These are phyloP conservation scores for Trachymyrmex cornetzi DNA, from an alignment of 1,140 invertebrate genomes.

Conservation along the genomic window DNA sequence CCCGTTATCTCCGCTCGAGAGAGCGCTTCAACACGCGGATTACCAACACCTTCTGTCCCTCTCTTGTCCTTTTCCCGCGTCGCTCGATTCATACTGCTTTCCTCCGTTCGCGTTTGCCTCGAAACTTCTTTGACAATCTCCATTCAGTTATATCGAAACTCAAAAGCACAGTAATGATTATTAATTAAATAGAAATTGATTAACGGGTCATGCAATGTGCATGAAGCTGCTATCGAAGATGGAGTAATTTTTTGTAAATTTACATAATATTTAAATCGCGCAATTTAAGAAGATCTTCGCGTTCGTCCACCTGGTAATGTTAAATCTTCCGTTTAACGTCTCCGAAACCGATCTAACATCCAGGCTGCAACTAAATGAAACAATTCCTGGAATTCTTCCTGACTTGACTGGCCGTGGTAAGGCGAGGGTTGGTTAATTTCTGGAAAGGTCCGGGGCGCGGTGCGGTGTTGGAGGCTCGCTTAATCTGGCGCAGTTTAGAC, in stretches of 20 bases:
- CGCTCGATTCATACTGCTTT: constrained; percentile 26
- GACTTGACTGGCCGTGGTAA: constrained; percentile 43
- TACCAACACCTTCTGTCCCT: constrained; percentile 72
- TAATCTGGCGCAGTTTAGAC: constrained; percentile 81
- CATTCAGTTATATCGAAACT: neutral
- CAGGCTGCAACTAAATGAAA: constrained; percentile 75
- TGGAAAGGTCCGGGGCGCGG: constrained; percentile 64
- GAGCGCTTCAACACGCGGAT: constrained; percentile 79
- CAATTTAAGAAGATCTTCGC: neutral
- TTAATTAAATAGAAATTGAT: constrained; percentile 13
- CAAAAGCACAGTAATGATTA: neutral
- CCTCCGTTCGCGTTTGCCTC: neutral
- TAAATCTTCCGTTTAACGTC: constrained; percentile 16
- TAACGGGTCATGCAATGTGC: too few species aligned
- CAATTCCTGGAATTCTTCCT: constrained; percentile 80
- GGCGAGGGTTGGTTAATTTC: constrained; percentile 80
- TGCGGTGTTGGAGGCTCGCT: constrained; percentile 68
- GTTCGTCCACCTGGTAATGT: neutral
- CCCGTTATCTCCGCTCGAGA: constrained; percentile 77
- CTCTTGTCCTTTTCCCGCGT: constrained; percentile 13
- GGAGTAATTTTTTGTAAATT: neutral
- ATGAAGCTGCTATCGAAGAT: neutral
- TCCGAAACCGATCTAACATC: neutral
- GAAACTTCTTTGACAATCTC: neutral
- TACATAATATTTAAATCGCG: neutral